These are phyloP conservation scores for Dissostichus mawsoni DNA, from an alignment of 2,113 vertebrate genomes.

Conservation along the genomic window DNA sequence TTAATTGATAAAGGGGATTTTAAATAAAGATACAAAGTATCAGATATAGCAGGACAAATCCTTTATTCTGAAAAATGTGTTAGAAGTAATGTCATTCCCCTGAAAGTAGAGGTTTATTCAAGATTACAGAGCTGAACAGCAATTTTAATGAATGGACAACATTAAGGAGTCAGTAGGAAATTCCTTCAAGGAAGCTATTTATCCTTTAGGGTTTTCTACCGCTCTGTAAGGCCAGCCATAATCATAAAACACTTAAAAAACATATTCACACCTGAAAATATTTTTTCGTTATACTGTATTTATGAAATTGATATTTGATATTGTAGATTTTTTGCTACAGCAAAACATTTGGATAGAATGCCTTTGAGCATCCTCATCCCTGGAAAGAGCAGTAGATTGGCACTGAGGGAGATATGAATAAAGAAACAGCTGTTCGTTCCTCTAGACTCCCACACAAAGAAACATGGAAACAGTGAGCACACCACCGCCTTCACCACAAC, in stretches of 20 bases:
- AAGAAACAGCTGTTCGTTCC: slow-evolving; percentile 74
- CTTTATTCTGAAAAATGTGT: neutral
- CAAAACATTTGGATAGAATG: neutral
- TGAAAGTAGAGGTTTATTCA: neutral
- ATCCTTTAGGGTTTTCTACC: too few species aligned
- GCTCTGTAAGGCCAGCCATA: too few species aligned
- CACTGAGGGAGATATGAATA: slow-evolving; percentile 49
- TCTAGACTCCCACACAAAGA: slow-evolving; percentile 70
- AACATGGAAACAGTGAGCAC: slow-evolving; percentile 78
- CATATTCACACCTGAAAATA: neutral
- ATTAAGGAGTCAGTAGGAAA: slow-evolving; percentile 1
- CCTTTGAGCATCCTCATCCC: slow-evolving; percentile 24
- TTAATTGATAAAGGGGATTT: neutral
- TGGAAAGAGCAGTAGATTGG: slow-evolving; percentile 18
- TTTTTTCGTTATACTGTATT: too few species aligned
- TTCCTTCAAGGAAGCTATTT: neutral
- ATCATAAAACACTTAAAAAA: too few species aligned
- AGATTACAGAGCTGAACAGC: too few species aligned
- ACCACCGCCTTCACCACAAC: slow-evolving; percentile 56
- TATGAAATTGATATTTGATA: too few species aligned
- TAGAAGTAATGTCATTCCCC: neutral
- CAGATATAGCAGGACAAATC: neutral
- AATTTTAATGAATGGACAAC: neutral
- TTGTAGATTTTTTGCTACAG: neutral
- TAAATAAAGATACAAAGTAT: too few species aligned